phyloP scores from a whole-genome alignment of 2,888 invertebrate species.

The Microctonus hyperodae region DNA sequence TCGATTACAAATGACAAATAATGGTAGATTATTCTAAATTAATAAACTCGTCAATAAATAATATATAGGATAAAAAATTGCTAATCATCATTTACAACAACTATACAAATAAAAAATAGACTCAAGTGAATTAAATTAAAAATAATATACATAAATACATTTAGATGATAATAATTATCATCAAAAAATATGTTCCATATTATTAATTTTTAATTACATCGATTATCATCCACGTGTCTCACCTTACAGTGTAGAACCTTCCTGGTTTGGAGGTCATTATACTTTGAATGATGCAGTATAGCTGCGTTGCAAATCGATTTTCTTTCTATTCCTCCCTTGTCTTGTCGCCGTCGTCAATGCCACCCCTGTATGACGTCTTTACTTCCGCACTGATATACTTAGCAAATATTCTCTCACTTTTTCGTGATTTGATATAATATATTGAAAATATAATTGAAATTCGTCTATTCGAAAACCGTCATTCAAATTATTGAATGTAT shows the following conservation, averaged over 20 bases:
- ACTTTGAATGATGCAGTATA: constrained; percentile 47
- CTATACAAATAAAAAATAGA: no score
- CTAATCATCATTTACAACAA: neutral
- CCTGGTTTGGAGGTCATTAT: constrained; percentile 59
- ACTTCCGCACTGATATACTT: neutral
- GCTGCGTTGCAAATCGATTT: constrained; percentile 47
- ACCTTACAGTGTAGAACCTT: constrained; percentile 56
- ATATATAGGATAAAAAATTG: no score
- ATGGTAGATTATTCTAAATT: neutral
- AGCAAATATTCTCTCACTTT: neutral
- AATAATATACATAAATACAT: neutral
- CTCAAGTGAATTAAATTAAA: neutral
- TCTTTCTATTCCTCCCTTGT: constrained; percentile 27
- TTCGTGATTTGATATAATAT: no score
- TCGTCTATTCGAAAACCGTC: neutral
- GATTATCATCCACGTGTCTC: constrained; percentile 41
- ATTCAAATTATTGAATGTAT: neutral
- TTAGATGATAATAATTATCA: neutral
- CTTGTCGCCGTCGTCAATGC: constrained; percentile 22
- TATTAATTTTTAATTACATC: neutral
- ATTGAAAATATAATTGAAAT: neutral
- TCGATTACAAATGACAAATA: constrained; percentile 11
- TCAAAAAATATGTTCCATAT: neutral
- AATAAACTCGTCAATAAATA: no score
- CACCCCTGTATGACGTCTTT: neutral